Evolutionary conservation across 2,113 vertebrate species (phyloP), one percentile per base, ranked within the genome.

Genomic region (Eretmochelys imbricata): DNA sequence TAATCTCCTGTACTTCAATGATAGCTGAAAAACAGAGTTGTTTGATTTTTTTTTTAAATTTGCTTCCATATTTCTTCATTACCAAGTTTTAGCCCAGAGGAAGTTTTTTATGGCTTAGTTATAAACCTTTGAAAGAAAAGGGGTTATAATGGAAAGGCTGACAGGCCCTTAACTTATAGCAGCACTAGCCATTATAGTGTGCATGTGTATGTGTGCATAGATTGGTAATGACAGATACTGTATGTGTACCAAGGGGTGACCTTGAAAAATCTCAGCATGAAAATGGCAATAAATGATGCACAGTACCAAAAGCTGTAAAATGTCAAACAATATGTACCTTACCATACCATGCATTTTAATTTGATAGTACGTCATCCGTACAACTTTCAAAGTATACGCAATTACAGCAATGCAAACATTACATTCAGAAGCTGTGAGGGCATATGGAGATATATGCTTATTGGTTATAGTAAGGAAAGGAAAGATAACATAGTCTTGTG

Each of bases 181-280:
- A 80, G 16, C 59, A 5, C 6, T 82, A 51, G 4, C 83, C 31
- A 3, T 91, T 95, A 80, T 55, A 50, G 24, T 82, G 51, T 55
- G 82, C 69, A 1, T 50, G 16, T 46, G 49, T 80, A 82, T 7
- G 82, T 38, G 50, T 80, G 51, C 78, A 62, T 80, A 79, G 53
- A 76, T 86, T 85, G 42, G 59, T 57, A 78, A 87, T 57, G 84
- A 46, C 76, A 79, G 51, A n/a, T 88, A 22, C 19, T 1, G 2
- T 87, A 72, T 42, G 53, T 84, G 2, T 85, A 94, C 49, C 92
- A 80, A 94, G 38, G 90, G 13, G 80, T 96, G 89, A 91, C 88
- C 92, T 96, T 94, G 90, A 90, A 92, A 96, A 90, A 87, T 92
- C n/a, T 19, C 29, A 76, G 35, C 69, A 78, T 88, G 80, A 76